Evolutionary conservation across 2,797 vertebrate genomes (phyloP).

Genomic region (Discoglossus pictus): DNA sequence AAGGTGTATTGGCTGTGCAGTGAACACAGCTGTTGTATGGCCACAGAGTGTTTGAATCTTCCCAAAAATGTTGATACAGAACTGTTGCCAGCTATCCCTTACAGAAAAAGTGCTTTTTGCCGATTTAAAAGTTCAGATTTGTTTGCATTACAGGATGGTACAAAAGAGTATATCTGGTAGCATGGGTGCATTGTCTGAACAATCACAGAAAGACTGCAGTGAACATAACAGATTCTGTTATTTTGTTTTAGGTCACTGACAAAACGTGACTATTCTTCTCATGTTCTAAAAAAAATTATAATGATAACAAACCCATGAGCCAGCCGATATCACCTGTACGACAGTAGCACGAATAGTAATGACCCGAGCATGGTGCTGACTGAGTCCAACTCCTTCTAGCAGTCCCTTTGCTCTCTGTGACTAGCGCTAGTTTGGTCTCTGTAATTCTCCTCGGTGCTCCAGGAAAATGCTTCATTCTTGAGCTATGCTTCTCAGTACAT

Average conservation of each 20-base stretch:
- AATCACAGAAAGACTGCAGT: constrained; percentile 44
- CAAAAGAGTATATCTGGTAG: constrained; percentile 6
- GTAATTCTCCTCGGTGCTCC: constrained; percentile 45
- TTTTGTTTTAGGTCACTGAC: constrained; percentile 15
- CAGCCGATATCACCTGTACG: constrained; percentile 62
- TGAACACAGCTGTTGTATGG: not conserved
- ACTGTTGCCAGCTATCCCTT: not conserved
- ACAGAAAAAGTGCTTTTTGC: constrained; percentile 1
- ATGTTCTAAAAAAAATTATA: constrained; percentile 35
- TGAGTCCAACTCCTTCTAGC: constrained; percentile 37
- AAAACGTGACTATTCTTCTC: constrained; percentile 37
- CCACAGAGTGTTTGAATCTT: not conserved
- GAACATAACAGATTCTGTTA: constrained; percentile 24
- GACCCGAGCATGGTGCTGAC: constrained; percentile 45
- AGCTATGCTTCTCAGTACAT: constrained; percentile 94
- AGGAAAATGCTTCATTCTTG: constrained; percentile 81
- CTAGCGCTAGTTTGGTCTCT: constrained; percentile 63
- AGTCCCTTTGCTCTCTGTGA: constrained; percentile 50
- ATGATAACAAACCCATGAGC: constrained; percentile 74
- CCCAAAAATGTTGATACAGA: not conserved
- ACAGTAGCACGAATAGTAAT: constrained; percentile 61
- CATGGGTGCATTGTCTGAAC: constrained; percentile 36
- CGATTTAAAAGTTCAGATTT: constrained; percentile 4
- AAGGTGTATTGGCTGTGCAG: not conserved
- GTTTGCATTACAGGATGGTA: constrained; percentile 32